These are phyloP conservation scores for Anastrepha obliqua DNA, from an alignment of 1,140 invertebrate species.

Conservation along the genomic window DNA sequence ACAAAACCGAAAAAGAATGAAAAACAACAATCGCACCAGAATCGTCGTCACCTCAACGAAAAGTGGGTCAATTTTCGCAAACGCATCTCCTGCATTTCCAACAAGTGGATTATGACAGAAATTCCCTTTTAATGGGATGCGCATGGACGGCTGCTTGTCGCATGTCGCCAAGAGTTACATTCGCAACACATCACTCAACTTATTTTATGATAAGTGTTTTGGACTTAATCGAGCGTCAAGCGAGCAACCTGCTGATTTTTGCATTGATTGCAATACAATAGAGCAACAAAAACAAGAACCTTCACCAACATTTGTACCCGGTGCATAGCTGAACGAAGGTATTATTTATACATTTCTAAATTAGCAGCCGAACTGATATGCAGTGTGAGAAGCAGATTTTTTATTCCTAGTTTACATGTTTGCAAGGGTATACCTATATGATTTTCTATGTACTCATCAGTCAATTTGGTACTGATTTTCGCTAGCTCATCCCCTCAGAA, in stretches of 20 bases:
- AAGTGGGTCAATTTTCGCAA: slow-evolving; percentile 1
- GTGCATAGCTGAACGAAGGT: not conserved
- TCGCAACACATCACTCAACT: not conserved
- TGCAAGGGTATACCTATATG: too few relatives aligned
- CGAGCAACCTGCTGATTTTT: not conserved
- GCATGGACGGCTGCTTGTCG: not conserved
- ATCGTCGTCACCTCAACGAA: not conserved
- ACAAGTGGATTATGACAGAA: slow-evolving; percentile 41
- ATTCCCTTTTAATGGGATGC: slow-evolving; percentile 10
- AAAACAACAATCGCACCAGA: not conserved
- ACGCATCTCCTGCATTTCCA: not conserved
- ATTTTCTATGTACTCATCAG: too few relatives aligned
- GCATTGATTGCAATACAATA: too few relatives aligned
- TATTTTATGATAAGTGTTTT: slow-evolving; percentile 12
- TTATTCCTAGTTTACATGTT: too few relatives aligned
- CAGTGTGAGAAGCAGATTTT: too few relatives aligned
- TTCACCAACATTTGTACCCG: not conserved
- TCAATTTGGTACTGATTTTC: too few relatives aligned
- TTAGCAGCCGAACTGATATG: too few relatives aligned
- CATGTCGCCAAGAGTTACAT: not conserved
- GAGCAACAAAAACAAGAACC: not conserved
- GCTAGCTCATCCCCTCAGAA: too few relatives aligned
- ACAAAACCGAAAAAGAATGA: not conserved
- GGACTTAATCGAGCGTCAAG: not conserved
- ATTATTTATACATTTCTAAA: too few relatives aligned